phyloP scores from a whole-genome alignment of 2,888 invertebrate genomes.

The Ptychoptera albimana region DNA sequence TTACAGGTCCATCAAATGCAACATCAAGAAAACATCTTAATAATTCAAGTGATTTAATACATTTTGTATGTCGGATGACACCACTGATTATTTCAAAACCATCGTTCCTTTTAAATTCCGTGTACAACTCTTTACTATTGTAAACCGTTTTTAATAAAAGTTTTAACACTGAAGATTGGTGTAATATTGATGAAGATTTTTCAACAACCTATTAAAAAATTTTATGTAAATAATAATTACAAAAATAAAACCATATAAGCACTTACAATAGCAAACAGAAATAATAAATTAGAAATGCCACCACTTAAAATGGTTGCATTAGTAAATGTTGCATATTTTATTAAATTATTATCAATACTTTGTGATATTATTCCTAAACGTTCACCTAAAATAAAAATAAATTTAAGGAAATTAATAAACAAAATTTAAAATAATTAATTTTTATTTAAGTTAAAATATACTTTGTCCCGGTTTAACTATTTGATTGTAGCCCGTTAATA shows the following conservation, averaged over 20 bases:
- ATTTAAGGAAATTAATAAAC: too few species aligned
- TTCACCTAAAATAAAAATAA: conserved; percentile 12
- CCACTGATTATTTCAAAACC: conserved; percentile 41
- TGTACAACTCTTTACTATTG: conserved; percentile 41
- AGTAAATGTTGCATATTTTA: conserved; percentile 22
- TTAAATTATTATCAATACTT: conserved; percentile 18
- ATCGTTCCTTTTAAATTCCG: conserved; percentile 40
- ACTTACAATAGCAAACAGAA: conserved; percentile 47
- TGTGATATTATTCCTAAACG: conserved; percentile 22
- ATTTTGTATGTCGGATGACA: conserved; percentile 42
- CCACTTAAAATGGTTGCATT: conserved; percentile 31
- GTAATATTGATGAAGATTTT: conserved; percentile 36
- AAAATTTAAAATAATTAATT: too few species aligned
- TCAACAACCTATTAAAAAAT: conserved; percentile 43
- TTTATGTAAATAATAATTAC: conserved; percentile 1
- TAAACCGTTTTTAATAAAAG: conserved; percentile 40
- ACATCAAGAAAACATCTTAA: conserved; percentile 49
- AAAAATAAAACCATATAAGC: background rate
- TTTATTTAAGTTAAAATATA: background rate
- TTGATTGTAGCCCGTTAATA: conserved; percentile 26
- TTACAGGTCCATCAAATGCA: conserved; percentile 42
- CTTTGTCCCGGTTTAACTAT: background rate
- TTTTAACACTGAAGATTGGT: conserved; percentile 46
- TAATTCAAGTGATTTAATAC: conserved; percentile 39
- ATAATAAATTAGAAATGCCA: conserved; percentile 46